A percentile compares a stretch with the other conserved stretches of the same genome.
phyloP scores from a whole-genome alignment of 1,140 invertebrate genomes.

The Drosophila sturtevanti region DNA sequence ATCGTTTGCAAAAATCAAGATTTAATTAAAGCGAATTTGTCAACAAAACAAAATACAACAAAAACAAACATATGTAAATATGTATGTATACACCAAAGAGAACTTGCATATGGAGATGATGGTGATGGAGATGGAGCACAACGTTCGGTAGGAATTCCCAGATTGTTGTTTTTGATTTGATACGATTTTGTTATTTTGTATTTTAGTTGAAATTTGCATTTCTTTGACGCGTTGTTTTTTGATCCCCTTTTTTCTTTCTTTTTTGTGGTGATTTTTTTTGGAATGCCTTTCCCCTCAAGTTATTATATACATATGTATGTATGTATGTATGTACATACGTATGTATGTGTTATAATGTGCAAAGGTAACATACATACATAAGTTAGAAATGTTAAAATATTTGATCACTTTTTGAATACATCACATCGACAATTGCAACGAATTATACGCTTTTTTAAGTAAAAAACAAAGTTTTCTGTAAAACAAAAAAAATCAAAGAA shows the following conservation, averaged over 20 bases:
- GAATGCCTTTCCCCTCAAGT: background rate
- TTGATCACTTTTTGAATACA: too few species aligned
- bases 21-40: slow-evolving; percentile 60
- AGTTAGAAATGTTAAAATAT: background rate
- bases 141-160: slow-evolving; percentile 61
- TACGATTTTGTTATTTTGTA: slow-evolving; percentile 43
- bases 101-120: slow-evolving; percentile 37
- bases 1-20: slow-evolving; percentile 35
- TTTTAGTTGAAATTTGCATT: slow-evolving; percentile 37
- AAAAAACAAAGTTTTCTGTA: too few species aligned
- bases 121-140: slow-evolving; percentile 32
- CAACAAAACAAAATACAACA: slow-evolving; percentile 39
- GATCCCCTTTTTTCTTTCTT: slow-evolving; percentile 38
- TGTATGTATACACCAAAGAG: slow-evolving; percentile 45
- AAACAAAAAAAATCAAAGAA: too few species aligned
- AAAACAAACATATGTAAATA: slow-evolving; percentile 6
- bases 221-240: slow-evolving; percentile 34
- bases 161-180: slow-evolving; percentile 37
- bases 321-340: too few species aligned
- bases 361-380: background rate
- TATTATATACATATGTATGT: background rate
- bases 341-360: background rate
- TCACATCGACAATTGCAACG: too few species aligned
- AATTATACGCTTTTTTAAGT: too few species aligned
- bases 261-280: slow-evolving; percentile 4